Evolutionary conservation across 2,888 invertebrate species (phyloP).

Genomic region (Ormia ochracea): DNA sequence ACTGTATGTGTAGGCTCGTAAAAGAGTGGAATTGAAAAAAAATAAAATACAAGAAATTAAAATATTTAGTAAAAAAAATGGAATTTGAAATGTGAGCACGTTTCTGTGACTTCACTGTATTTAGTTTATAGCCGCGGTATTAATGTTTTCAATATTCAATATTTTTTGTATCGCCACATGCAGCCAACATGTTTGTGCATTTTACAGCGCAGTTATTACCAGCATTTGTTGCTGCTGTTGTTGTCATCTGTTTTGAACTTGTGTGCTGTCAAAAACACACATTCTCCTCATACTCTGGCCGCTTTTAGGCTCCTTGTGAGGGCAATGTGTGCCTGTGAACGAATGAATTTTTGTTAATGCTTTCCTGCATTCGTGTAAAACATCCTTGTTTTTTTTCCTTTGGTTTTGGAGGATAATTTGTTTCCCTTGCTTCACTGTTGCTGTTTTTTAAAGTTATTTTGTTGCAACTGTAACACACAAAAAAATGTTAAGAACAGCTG

Average conservation of each 20-base stretch:
- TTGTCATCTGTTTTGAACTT: constrained; percentile 63
- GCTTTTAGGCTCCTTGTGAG: neutral
- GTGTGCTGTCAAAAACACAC: constrained; percentile 58
- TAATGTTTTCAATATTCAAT: constrained; percentile 24
- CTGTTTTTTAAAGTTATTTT: constrained; percentile 44
- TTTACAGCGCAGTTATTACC: constrained; percentile 36
- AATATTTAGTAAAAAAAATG: too few relatives aligned
- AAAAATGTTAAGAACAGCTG: constrained; percentile 51
- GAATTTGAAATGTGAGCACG: too few relatives aligned
- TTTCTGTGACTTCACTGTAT: too few relatives aligned
- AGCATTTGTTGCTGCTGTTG: constrained; percentile 3
- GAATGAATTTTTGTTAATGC: neutral
- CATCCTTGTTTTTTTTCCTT: constrained; percentile 17
- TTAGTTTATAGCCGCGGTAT: neutral
- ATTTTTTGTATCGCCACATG: constrained; percentile 1
- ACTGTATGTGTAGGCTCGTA: too few relatives aligned
- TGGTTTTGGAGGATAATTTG: constrained; percentile 10
- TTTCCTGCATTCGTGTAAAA: constrained; percentile 11
- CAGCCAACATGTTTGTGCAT: constrained; percentile 8
- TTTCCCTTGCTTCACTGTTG: constrained; percentile 4
- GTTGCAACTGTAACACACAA: constrained; percentile 15
- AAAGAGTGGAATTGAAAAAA: too few relatives aligned
- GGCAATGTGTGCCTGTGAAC: neutral
- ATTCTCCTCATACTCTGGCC: constrained; percentile 1
- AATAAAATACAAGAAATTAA: too few relatives aligned